Base-by-base conservation (phyloP, 2,888 invertebrate genomes). In the Drosophila infuscata region DNA sequence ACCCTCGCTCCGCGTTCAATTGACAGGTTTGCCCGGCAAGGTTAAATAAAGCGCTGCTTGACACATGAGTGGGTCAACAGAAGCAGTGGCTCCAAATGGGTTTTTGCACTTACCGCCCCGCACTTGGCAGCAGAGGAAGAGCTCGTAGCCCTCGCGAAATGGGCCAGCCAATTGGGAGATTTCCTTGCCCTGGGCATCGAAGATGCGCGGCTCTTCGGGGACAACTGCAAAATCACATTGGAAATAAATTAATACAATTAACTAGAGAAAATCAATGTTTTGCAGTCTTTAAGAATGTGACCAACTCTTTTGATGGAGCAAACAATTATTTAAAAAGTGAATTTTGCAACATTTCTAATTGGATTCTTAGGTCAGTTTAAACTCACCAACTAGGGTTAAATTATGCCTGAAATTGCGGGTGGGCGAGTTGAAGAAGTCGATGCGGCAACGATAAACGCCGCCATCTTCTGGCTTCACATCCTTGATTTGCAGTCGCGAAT, bases 401-500 rank as follows among this genome's bases (percentile, higher is more conserved):
- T 97, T 97, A 90, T 97, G 96, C 90, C 95, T 95, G 91, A 96
- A 97, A 93, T 98, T 98, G 88, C 96, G 95, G 0, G 98, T 98
- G 0, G 98, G 98, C 0, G 97, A 97, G 93, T 97, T 96, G 73
- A 96, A 95, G 91, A 97, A 98, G 94, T 98, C 98, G 79, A 98
- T 96, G 82, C 98, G 94, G 92, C 98, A 98, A 67, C 98, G 94
- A 93, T 97, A 98, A 48, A 97, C 94, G 4, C 98, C 98, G 84
- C 97, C 97, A 88, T 98, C 98, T 33, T 95, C 94, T 51, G 94
- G 93, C 66, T 95, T 95, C 69, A 97, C 96, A 87, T 95, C 95
- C 89, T 95, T 95, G 81, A 97, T 95, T 80, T 95, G 95, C 52
- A 97, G 94, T 81, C 96, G 95, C 9, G 97, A 96, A 88, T 95